These are phyloP conservation scores for Lydus trimaculatus DNA, from an alignment of 2,888 invertebrate genomes.

Conservation along the genomic window DNA sequence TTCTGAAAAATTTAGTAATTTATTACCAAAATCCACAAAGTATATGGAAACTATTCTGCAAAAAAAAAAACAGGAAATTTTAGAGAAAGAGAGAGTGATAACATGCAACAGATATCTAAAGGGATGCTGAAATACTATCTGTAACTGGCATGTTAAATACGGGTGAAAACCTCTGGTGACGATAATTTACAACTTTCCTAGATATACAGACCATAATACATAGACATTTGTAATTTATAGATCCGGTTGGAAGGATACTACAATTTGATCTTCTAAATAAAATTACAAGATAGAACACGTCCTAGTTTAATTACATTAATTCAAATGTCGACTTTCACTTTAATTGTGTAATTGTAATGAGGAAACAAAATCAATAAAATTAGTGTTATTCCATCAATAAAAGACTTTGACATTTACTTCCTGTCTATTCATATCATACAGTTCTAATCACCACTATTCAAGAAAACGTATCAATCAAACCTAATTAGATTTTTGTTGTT, in stretches of 20 bases:
- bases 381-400: neutral
- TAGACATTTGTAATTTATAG: neutral
- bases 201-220: neutral
- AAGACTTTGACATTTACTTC: no score
- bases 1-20: no score
- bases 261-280: neutral
- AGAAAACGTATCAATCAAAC: conserved; percentile 2
- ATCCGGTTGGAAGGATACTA: neutral
- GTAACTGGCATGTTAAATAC: neutral
- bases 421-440: no score
- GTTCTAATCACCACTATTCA: neutral
- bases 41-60: neutral
- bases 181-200: neutral
- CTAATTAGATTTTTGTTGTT: neutral
- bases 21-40: no score
- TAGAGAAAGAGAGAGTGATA: neutral
- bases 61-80: neutral
- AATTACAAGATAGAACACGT: neutral
- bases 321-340: neutral
- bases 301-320: neutral
- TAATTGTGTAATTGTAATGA: neutral
- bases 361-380: neutral
- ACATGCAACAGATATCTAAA: neutral
- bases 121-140: neutral
- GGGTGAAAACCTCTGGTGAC: neutral